Percentiles rank a stretch among this genome's conserved stretches.
Evolutionary conservation across 1,140 invertebrate genomes (phyloP).

Genomic region (Pemphigus obesinymphae): DNA sequence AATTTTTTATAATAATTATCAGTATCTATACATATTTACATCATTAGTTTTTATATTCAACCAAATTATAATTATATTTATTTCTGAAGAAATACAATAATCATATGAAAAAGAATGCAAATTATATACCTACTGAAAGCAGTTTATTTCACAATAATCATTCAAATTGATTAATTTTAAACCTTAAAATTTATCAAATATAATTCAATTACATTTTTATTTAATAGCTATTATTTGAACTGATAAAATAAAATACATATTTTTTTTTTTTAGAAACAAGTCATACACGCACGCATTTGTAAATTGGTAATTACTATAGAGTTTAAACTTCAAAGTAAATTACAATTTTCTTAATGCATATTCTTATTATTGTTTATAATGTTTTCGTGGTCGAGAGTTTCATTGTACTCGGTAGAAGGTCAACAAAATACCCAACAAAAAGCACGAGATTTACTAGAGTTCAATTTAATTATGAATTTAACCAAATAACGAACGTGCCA

Average conservation of each 20-base stretch:
- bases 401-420: not conserved
- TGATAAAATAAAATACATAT: not conserved
- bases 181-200: not conserved
- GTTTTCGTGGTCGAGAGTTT: not conserved
- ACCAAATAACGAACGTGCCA: not conserved
- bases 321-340: not conserved
- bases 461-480: conserved; percentile 7
- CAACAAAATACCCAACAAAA: not conserved
- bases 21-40: not conserved
- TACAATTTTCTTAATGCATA: not conserved
- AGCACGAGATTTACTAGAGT: not conserved
- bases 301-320: too few relatives aligned
- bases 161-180: not conserved
- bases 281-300: too few relatives aligned
- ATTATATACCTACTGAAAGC: not conserved
- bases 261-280: not conserved
- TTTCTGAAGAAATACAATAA: too few relatives aligned
- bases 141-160: not conserved
- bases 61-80: not conserved
- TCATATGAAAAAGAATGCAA: not conserved
- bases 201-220: not conserved
- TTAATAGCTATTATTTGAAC: not conserved
- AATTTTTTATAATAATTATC: not conserved
- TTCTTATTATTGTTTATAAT: not conserved
- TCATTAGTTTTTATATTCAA: not conserved